Conservation (phyloP, 2,797 vertebrate genomes). For the Coilia nasus region DNA sequence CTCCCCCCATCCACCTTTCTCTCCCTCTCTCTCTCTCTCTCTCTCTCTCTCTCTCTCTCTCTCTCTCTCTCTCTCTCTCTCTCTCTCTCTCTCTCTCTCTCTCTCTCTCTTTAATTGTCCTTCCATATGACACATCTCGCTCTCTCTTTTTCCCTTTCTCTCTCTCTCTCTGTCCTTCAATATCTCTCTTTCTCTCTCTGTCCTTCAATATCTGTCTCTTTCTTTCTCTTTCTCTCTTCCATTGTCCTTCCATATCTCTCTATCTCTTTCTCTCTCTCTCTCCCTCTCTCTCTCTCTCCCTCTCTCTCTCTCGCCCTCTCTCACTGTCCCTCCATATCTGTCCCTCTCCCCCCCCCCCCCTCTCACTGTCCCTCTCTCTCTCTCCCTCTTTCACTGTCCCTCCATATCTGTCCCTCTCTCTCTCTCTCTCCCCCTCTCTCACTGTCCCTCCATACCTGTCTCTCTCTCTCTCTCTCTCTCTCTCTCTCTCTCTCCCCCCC, state of each 20-base stretch:
- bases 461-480: not conserved
- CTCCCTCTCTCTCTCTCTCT: slow-evolving; percentile 22
- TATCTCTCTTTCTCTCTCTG: no score
- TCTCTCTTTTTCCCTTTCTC: not conserved
- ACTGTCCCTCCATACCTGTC: no score
- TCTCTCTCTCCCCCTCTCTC: not conserved
- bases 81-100: not conserved
- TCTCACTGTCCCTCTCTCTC: not conserved
- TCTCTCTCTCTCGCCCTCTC: not conserved
- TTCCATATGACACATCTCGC: slow-evolving; percentile 32
- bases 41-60: not conserved
- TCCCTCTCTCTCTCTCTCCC: not conserved
- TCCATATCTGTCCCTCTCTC: slow-evolving; percentile 31
- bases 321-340: no score
- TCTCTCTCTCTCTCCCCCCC: slow-evolving; percentile 7
- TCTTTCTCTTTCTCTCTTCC: not conserved
- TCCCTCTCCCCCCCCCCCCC: no score
- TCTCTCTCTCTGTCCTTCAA: not conserved
- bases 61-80: no score
- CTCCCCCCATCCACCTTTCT: slow-evolving; percentile 44
- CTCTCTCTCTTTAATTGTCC: not conserved
- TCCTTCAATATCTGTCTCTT: not conserved
- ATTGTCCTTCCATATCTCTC: slow-evolving; percentile 25
- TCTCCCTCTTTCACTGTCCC: not conserved
- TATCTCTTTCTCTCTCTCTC: not conserved